Evolutionary conservation across 30 jellyfish, hydroid and myxozoan species (phyloP).

Genomic region (Rhopilema esculentum): DNA sequence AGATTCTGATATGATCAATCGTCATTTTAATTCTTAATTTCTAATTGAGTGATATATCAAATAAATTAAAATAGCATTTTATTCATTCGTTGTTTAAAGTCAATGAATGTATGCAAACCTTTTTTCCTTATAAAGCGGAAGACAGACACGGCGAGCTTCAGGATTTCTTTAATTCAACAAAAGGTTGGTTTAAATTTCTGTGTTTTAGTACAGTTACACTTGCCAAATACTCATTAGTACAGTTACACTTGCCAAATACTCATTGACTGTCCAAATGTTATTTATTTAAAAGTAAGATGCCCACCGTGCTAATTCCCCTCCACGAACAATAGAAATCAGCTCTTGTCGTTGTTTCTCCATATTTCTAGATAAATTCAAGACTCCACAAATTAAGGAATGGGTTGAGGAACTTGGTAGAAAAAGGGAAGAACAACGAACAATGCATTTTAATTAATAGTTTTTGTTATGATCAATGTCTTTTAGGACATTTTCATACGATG

Average conservation of each 20-base stretch:
- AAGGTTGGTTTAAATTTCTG: constrained; percentile 23
- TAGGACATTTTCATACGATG: too few species aligned
- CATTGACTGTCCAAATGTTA: too few species aligned
- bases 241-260: too few species aligned
- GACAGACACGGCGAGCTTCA: constrained; percentile 62
- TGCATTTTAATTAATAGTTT: background rate
- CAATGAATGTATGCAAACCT: background rate
- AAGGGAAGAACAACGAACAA: background rate
- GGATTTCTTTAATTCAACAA: constrained; percentile 66
- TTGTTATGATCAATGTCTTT: too few species aligned
- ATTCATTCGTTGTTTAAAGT: too few species aligned
- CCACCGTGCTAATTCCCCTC: too few species aligned
- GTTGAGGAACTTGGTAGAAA: constrained; percentile 41
- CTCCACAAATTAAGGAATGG: constrained; percentile 52
- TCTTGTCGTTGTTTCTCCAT: background rate
- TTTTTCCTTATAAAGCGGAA: constrained; percentile 9
- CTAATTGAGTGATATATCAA: too few species aligned
- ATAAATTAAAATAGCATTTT: too few species aligned
- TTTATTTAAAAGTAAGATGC: too few species aligned
- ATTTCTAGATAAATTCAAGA: constrained; percentile 47
- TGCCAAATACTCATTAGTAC: too few species aligned
- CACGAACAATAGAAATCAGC: background rate
- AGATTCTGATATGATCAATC: too few species aligned
- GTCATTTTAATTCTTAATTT: too few species aligned
- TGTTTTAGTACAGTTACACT: background rate